Evolutionary conservation across 2,113 vertebrate genomes (phyloP), one percentile per base, ranked within the genome.

Genomic region (Erpornis zantholeuca): DNA sequence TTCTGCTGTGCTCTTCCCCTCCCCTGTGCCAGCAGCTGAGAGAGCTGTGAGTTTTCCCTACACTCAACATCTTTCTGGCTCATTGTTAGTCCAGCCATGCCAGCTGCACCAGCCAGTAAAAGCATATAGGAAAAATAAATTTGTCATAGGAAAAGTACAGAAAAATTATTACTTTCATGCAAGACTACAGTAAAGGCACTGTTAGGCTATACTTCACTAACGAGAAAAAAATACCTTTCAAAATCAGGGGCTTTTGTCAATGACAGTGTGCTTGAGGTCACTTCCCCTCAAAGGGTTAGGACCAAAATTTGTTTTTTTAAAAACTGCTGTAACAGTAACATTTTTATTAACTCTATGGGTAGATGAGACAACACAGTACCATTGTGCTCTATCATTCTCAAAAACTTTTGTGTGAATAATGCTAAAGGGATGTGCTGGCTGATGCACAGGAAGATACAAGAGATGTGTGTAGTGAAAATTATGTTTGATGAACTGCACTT

Each of bases 71-170:
- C 97, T 97, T 94, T 97, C 98, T 98, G 98, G 97, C 97, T 97
- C 68, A 95, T 97, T 97, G 96, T 98, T 97, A 97, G 96, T 71
- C 96, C 90, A 95, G 87, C 91, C 88, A 88, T 97, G 97, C 98
- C 98, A 98, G 54, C 95, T 95, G 87, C 77, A 83, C 92, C 94
- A 89, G 97, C 97, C 98, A 98, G 97, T 96, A 97, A 98, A 98
- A 98, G 97, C 97, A 97, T 98, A 98, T 98, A 98, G 98, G 97
- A 97, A 98, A 98, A 98, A 98, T 97, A 98, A 98, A 98, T 98
- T 97, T 98, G 97, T 98, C 97, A 96, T 96, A 97, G 97, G 97
- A 97, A 98, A 98, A 98, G 96, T 97, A 97, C 97, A 98, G 97
- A 97, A 95, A 97, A 97, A 86, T 52, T 93, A 97, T 98, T 96